Evolutionary conservation across 2,797 vertebrate genomes (phyloP).

Genomic region (Picus viridis): DNA sequence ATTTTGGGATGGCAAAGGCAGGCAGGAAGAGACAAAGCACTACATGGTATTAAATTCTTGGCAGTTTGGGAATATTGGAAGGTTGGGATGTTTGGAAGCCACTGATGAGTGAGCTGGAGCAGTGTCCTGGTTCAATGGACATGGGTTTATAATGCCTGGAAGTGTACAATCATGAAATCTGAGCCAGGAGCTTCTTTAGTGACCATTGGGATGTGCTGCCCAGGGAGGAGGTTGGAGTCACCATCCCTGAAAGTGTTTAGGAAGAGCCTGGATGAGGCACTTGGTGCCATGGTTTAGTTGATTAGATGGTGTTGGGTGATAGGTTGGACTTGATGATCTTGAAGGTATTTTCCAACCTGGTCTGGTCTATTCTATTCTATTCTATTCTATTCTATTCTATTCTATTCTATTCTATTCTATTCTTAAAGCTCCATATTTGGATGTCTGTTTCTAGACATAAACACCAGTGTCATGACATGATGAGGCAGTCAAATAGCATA

Average conservation of each 20-base stretch:
- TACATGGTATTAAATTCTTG: neutral
- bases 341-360: too few relatives aligned
- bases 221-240: too few relatives aligned
- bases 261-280: too few relatives aligned
- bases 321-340: too few relatives aligned
- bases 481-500: neutral
- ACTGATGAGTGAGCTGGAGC: neutral
- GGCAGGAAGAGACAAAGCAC: rapidly evolving
- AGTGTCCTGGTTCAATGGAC: neutral
- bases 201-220: too few relatives aligned
- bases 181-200: neutral
- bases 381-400: too few relatives aligned
- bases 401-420: too few relatives aligned
- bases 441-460: neutral
- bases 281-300: too few relatives aligned
- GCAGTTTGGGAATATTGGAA: neutral
- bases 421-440: neutral
- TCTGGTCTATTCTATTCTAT: too few relatives aligned
- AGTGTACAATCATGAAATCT: neutral
- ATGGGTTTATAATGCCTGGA: neutral
- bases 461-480: neutral
- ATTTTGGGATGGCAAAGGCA: neutral
- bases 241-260: too few relatives aligned
- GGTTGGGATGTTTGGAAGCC: neutral
- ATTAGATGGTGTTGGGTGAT: too few relatives aligned